Conservation (phyloP, 2,888 invertebrate species). For the Pristionchus fissidentatus region DNA sequence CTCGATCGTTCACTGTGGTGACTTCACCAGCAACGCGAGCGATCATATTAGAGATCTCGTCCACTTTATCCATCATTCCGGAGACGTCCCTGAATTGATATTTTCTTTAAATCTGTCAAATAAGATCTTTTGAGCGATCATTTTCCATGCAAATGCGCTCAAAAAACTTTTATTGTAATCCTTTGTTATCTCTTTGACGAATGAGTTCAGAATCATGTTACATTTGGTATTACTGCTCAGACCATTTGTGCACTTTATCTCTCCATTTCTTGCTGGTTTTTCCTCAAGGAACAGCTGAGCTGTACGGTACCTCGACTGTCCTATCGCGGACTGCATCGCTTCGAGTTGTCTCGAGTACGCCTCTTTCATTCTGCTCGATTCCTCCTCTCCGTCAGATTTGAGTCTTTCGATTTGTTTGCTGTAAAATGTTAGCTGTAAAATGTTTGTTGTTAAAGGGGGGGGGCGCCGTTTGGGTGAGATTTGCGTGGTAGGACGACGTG, state of each 20-base stretch:
- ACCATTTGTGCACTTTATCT: background rate
- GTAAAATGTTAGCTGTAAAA: constrained; percentile 1
- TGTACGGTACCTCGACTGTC: constrained; percentile 51
- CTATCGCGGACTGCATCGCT: constrained; percentile 53
- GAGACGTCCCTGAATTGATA: constrained; percentile 43
- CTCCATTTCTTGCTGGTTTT: background rate
- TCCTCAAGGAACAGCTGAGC: too few relatives aligned
- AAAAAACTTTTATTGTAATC: background rate
- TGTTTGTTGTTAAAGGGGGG: background rate
- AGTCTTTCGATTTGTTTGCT: constrained; percentile 52
- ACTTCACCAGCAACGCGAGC: constrained; percentile 56
- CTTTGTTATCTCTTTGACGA: background rate
- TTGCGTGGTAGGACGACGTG: background rate
- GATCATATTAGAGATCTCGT: constrained; percentile 53
- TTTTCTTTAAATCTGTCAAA: background rate
- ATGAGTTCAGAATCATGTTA: background rate
- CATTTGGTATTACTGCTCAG: background rate
- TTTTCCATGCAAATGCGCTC: background rate
- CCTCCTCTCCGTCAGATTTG: constrained; percentile 56
- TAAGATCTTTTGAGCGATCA: background rate
- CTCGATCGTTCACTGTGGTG: constrained; percentile 47
- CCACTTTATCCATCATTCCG: constrained; percentile 59
- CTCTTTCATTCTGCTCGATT: constrained; percentile 56
- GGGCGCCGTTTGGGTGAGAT: constrained; percentile 14
- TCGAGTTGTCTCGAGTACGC: constrained; percentile 60